Base-by-base conservation (phyloP, 2,888 invertebrate genomes). In the Fragum fragum region DNA sequence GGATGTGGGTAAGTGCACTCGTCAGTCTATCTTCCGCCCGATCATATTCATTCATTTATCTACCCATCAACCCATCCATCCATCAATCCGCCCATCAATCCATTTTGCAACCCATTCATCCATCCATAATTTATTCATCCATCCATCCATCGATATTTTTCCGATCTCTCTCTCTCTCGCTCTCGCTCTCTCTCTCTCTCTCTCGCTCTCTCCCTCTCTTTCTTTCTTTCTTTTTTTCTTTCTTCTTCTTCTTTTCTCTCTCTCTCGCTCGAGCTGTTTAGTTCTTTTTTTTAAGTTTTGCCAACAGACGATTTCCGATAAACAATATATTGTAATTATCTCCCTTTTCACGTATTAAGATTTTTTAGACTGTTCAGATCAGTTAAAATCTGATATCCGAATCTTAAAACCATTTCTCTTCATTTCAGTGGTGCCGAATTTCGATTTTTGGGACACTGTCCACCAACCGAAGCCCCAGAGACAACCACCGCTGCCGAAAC, bases 401-500 rank as follows among this genome's bases (percentile, higher is more conserved):
- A n/a, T n/a, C n/a, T n/a, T n/a, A n/a, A n/a, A 36, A 36, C 32
- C 5, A 36, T 36, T 6, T 36, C 9, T 36, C 9, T 36, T 6
- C 14, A 1, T 66, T 66, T 6, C 42, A 66, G 66, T 1, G 66
- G 66, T 2, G 42, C 23, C 29, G 42, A 21, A 42, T 66, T 66
- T 21, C 9, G 66, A 42, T 66, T 66, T 21, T 16, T 66, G 21
- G 66, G 66, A 39, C 14, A 26, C 7, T 66, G 66, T 26, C 66
- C 66, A n/a, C 23, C 42, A 42, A 66, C 66, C 18, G 21, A 5
- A 21, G 66, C 66, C 66, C 66, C 66, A 0, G 42, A n/a, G 9
- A 66, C 66, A 39, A 66, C 66, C 6, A 32, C 66, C 9, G 66
- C 57, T n/a, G 57, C 57, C 14, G 57, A 23, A 23, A 7, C 57